Evolutionary conservation across 2,113 vertebrate species (phyloP).

Genomic region (Coryphaenoides rupestris): DNA sequence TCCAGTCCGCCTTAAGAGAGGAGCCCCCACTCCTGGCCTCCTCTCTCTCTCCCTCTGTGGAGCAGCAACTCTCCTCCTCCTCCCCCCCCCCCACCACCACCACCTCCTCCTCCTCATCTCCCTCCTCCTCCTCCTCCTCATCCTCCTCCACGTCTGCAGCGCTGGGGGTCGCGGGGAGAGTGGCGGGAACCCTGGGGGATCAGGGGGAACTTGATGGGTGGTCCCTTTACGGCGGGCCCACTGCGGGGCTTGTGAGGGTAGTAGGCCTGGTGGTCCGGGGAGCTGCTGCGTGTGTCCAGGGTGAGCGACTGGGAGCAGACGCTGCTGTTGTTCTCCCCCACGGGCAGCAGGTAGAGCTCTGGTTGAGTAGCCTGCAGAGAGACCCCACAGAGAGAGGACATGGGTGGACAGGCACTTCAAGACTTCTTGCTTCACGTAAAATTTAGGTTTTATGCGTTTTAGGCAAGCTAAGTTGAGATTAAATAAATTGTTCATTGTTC

Average conservation of each 20-base stretch:
- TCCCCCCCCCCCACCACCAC: slow-evolving; percentile 46
- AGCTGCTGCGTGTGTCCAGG: slow-evolving; percentile 63
- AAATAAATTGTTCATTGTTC: no score
- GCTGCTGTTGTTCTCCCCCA: slow-evolving; percentile 68
- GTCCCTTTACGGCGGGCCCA: slow-evolving; percentile 57
- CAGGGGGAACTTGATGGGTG: slow-evolving; percentile 57
- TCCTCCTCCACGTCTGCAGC: slow-evolving; percentile 49
- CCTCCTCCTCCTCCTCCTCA: slow-evolving; percentile 46
- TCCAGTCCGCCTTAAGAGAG: slow-evolving; percentile 27
- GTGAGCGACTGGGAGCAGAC: slow-evolving; percentile 65
- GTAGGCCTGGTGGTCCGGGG: slow-evolving; percentile 43
- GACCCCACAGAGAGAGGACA: not conserved
- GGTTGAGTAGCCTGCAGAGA: slow-evolving; percentile 80
- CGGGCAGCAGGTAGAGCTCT: slow-evolving; percentile 86
- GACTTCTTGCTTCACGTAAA: not conserved
- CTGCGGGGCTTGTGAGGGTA: slow-evolving; percentile 47
- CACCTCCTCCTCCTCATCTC: slow-evolving; percentile 42
- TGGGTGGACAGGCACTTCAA: not conserved
- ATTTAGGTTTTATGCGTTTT: no score
- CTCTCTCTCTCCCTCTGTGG: slow-evolving; percentile 50
- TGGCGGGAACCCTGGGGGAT: slow-evolving; percentile 63
- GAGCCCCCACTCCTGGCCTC: slow-evolving; percentile 20
- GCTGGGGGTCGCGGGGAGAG: slow-evolving; percentile 41
- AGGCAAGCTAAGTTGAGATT: no score
- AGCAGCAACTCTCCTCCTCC: slow-evolving; percentile 53